Percentiles rank a stretch among this genome's conserved stretches.
Conservation (phyloP, 2,113 vertebrate genomes). For the western clawed frog (Xenopus tropicalis) region DNA sequence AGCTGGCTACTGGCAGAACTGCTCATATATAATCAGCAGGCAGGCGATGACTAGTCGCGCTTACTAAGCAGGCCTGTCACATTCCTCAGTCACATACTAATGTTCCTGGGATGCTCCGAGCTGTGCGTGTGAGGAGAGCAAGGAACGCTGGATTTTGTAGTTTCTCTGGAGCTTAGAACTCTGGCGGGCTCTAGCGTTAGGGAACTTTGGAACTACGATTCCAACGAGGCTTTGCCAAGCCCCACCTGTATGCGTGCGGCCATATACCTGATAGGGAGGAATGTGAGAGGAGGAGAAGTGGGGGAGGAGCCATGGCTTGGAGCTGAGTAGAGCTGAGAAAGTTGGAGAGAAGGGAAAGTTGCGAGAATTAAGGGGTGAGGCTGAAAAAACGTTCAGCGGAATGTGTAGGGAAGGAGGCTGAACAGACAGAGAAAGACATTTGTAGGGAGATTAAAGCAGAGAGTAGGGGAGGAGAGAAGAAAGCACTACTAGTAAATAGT, state of each 20-base stretch:
- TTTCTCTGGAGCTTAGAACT: background rate
- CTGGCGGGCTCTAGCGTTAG: background rate
- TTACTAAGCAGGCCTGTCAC: background rate
- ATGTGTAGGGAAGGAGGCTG: background rate
- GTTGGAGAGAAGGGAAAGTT: conserved; percentile 2
- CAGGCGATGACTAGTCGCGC: background rate
- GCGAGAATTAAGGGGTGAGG: background rate
- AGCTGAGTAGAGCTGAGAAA: background rate
- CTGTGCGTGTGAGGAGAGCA: background rate
- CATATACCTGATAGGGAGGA: conserved; percentile 22
- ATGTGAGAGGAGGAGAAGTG: conserved; percentile 10
- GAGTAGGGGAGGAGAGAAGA: background rate
- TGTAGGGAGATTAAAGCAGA: background rate
- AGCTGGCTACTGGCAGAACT: too few species aligned
- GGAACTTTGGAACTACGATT: conserved; percentile 3
- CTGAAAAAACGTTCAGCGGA: background rate
- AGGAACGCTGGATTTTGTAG: conserved; percentile 4
- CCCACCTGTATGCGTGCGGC: conserved; percentile 20
- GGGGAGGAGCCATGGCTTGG: background rate
- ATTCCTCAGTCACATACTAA: conserved; percentile 2
- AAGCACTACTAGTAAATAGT: background rate
- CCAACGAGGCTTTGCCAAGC: conserved; percentile 8
- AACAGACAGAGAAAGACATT: background rate
- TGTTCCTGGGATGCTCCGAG: background rate
- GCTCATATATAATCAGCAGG: background rate